Evolutionary conservation across 2,797 vertebrate genomes (phyloP), one percentile per base, ranked within the genome.

Genomic region (Clarias fuscus): DNA sequence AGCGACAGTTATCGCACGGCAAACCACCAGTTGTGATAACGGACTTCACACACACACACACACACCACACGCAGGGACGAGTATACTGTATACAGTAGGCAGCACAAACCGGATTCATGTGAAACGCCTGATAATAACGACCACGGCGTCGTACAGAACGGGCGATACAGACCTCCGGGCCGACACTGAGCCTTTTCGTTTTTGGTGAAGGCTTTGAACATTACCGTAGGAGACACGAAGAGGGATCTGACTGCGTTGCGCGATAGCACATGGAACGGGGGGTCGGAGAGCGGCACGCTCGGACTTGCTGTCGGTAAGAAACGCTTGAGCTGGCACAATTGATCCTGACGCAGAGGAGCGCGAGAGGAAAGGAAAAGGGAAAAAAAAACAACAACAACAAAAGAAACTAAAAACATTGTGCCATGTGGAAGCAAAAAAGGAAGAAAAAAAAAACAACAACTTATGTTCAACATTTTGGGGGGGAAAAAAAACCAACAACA

Each of bases 1-100:
- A 78, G 75, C 84, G 71, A 40, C 65, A 72, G 86, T 80, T 82
- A 83, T 85, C 75, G 85, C 72, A 86, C 68, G 68, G 79, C 37
- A 82, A 13, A 81, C 11, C 70, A 77, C 62, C 53, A 56, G 64
- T 56, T n/a, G 65, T 27, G 64, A 70, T 59, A 68, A 58, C 70
- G 65, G 75, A 79, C 76, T 64, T 56, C 65, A 67, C 78, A 59
- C 77, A 86, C 72, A 84, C 61, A 76, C 80, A 58, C 77, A 68
- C 53, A 56, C 13, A 33, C 33, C 53, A 56, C 53, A 14, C 53
- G 76, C 73, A 72, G 81, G 79, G n/a, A 78, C 20, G 18, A 87
- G 70, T 81, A 40, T 80, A 83, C 13, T 14, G 13, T 56, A 56
- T 14, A 56, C 53, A 56, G 53, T 24, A 84, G 88, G 76, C 64